Conservation (phyloP, 2,113 vertebrate species). For the Pachypanchax playfairii region DNA sequence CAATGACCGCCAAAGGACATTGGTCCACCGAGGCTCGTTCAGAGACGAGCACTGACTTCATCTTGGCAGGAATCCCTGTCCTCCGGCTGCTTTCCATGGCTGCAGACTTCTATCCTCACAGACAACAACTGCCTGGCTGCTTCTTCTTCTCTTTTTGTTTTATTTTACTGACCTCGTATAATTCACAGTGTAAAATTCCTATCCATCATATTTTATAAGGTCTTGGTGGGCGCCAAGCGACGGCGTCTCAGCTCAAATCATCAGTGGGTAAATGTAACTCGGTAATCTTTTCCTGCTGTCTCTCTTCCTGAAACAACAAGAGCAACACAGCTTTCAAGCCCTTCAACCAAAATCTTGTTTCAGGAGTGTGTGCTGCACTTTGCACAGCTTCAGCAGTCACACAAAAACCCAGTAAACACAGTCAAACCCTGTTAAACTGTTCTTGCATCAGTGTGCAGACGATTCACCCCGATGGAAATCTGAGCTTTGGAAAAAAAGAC, state of each 20-base stretch:
- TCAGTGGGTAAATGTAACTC: constrained; percentile 48
- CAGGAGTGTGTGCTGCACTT: constrained; percentile 8
- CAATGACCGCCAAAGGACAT: constrained; percentile 62
- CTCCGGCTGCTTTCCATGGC: constrained; percentile 32
- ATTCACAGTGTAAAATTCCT: constrained; percentile 39
- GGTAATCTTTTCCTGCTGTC: constrained; percentile 24
- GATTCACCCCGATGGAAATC: not conserved
- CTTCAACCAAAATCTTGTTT: constrained; percentile 12
- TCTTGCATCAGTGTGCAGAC: not conserved
- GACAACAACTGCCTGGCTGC: constrained; percentile 13
- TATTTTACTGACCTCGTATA: constrained; percentile 28
- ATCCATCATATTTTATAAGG: constrained; percentile 59
- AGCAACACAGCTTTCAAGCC: constrained; percentile 16
- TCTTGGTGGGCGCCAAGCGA: constrained; percentile 36
- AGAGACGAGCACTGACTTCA: constrained; percentile 54
- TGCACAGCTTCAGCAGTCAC: constrained; percentile 10
- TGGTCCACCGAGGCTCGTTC: constrained; percentile 26
- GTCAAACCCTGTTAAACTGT: not conserved
- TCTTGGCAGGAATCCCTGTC: constrained; percentile 60
- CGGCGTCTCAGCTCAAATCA: constrained; percentile 30
- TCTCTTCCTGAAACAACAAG: constrained; percentile 28
- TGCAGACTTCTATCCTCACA: constrained; percentile 54
- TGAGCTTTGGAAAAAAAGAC: not conserved
- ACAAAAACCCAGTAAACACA: not conserved
- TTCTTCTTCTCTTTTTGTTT: constrained; percentile 5